These are phyloP conservation scores for Neodiprion pinetum DNA, from an alignment of 1,140 invertebrate species.

Conservation along the genomic window DNA sequence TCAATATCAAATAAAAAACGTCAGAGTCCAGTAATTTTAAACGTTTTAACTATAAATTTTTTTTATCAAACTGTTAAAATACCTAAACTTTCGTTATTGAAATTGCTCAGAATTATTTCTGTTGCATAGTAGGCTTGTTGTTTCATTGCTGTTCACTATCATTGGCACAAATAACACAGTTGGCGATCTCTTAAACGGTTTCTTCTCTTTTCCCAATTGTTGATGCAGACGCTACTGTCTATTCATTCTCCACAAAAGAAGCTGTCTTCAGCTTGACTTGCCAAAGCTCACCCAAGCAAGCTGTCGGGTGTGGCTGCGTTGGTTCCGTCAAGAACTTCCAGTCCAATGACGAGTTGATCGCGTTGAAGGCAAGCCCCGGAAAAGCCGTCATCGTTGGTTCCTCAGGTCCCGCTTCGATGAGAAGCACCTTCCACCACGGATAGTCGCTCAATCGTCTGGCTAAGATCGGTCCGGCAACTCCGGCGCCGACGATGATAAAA, in stretches of 20 bases:
- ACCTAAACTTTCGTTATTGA: no score
- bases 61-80: no score
- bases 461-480: conserved; percentile 71
- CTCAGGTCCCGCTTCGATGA: conserved; percentile 78
- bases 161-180: no score
- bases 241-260: not conserved
- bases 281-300: conserved; percentile 49
- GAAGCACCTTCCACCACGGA: conserved; percentile 58
- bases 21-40: no score
- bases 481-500: conserved; percentile 66
- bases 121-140: no score
- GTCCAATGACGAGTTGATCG: conserved; percentile 66
- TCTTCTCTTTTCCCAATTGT: not conserved
- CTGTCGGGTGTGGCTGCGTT: conserved; percentile 60
- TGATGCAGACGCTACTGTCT: not conserved
- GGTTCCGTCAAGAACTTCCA: conserved; percentile 69
- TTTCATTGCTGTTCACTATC: no score
- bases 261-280: not conserved
- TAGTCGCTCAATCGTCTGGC: conserved; percentile 62
- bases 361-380: conserved; percentile 68
- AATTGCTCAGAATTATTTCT: no score
- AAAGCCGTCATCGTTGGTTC: conserved; percentile 74
- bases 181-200: not conserved
- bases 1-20: no score
- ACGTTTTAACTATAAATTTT: no score